Conservation (phyloP, 1,140 invertebrate genomes). For the Ptiloglossa arizonensis region DNA sequence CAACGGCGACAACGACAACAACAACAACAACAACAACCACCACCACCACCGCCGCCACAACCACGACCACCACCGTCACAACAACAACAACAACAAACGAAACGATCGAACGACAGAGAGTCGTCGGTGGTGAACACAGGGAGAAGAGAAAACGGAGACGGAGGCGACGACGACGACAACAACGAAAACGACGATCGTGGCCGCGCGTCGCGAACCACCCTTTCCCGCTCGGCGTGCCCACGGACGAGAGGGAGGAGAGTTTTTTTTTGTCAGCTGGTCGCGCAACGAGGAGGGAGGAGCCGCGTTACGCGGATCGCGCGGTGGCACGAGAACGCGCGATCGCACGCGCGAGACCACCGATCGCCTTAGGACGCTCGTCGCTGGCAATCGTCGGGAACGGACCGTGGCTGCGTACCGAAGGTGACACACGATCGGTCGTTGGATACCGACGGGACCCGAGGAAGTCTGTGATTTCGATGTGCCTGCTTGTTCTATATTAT, state of each 20-base stretch:
- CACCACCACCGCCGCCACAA: too few species aligned
- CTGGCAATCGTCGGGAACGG: too few species aligned
- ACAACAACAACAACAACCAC: too few species aligned
- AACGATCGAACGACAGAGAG: neutral
- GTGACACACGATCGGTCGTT: slow-evolving; percentile 41
- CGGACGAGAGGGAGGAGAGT: neutral
- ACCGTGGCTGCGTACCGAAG: slow-evolving; percentile 5
- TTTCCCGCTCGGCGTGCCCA: slow-evolving; percentile 24
- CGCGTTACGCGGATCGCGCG: neutral
- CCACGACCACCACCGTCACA: too few species aligned
- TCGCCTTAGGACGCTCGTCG: slow-evolving; percentile 16
- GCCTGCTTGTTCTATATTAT: slow-evolving; percentile 60
- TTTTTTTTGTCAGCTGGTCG: neutral
- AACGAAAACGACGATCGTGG: too few species aligned
- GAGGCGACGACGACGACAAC: too few species aligned
- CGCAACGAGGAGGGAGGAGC: neutral
- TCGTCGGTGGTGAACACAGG: too few species aligned
- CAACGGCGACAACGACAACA: too few species aligned
- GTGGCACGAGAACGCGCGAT: slow-evolving; percentile 4
- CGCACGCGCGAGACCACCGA: neutral
- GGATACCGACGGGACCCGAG: slow-evolving; percentile 54
- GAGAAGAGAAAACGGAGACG: neutral
- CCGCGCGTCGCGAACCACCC: slow-evolving; percentile 26
- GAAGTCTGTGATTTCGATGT: slow-evolving; percentile 66
- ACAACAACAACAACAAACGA: slow-evolving; percentile 12